Evolutionary conservation across 2,797 vertebrate genomes (phyloP), one percentile per base, ranked within the genome.

Genomic region (Scomberomorus guttatus): DNA sequence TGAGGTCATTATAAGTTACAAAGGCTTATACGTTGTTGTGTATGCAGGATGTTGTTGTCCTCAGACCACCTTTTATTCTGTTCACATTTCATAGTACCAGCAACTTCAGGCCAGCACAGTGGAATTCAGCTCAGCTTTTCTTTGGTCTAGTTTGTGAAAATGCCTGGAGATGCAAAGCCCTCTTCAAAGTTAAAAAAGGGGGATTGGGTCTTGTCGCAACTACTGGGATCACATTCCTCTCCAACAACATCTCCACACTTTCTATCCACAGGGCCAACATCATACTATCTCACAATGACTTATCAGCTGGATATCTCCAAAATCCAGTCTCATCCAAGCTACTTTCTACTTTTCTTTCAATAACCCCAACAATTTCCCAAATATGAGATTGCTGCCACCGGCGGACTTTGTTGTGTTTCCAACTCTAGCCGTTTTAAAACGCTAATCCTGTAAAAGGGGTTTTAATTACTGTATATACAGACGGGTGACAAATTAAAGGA

Each of bases 1-100:
- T 50, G 80, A 89, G 79, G 82, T 83, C 82, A 90, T 89, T 89
- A 85, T 69, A 89, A 86, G 68, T 89, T 86, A 75, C 76, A 80
- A 37, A 84, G 81, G 72, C 77, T 71, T 56, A 22, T 51, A 64
- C 66, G 78, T 82, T 83, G 80, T 80, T 79, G 77, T 88, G 77
- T 58, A 85, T 87, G 75, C 87, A 87, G 82, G 75, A 71, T 56
- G 77, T 78, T 12, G 14, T 74, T 82, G 81, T 85, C 85, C 86
- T 85, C 37, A 17, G 59, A 88, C 74, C 56, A 83, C 80, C 82
- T 84, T 85, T 75, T 88, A 79, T 81, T 86, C 72, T 72, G 18
- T 74, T 80, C 71, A 72, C 70, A 80, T 83, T 80, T 79, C 78
- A 75, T 60, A 79, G 63, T n/a, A 42, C 60, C 51, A 46, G 32